Percentiles rank a stretch among this genome's conserved stretches.
Evolutionary conservation across 1,140 invertebrate genomes (phyloP).

Genomic region (Drosophila neocordata): DNA sequence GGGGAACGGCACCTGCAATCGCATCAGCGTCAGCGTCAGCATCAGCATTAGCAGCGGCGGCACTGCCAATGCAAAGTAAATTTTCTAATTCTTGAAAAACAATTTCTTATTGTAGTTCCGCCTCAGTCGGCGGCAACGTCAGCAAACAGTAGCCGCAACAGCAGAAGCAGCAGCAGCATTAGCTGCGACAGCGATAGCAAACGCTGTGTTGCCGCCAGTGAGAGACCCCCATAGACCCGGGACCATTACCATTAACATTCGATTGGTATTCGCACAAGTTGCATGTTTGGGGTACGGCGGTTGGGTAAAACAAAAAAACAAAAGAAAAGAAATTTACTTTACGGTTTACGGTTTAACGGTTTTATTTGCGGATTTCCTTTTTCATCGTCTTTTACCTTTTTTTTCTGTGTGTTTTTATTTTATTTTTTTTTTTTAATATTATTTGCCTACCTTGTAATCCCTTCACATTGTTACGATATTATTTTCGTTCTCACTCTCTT

Average conservation of each 20-base stretch:
- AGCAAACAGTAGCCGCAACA: not conserved
- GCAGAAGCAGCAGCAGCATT: not conserved
- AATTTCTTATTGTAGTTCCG: slow-evolving; percentile 5
- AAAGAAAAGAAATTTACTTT: not conserved
- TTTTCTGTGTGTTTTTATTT: too few species aligned
- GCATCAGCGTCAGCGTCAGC: not conserved
- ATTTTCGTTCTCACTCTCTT: not conserved
- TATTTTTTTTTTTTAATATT: too few species aligned
- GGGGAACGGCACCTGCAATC: not conserved
- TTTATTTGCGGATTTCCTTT: not conserved
- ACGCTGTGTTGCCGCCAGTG: not conserved
- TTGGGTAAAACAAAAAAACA: not conserved
- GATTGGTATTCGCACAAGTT: slow-evolving; percentile 9
- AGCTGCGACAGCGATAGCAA: not conserved
- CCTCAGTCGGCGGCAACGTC: not conserved
- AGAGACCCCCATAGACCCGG: not conserved
- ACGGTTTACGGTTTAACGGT: not conserved
- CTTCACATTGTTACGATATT: not conserved
- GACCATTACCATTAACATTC: not conserved
- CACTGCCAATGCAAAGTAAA: slow-evolving; percentile 4
- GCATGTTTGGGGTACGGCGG: not conserved
- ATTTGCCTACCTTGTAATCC: too few species aligned
- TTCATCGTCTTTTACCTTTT: too few species aligned
- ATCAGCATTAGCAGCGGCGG: not conserved
- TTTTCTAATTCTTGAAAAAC: slow-evolving; percentile 5